Evolutionary conservation across 2,888 invertebrate genomes (phyloP), one percentile per base, ranked within the genome.

Genomic region (Ennomos quercinarius): DNA sequence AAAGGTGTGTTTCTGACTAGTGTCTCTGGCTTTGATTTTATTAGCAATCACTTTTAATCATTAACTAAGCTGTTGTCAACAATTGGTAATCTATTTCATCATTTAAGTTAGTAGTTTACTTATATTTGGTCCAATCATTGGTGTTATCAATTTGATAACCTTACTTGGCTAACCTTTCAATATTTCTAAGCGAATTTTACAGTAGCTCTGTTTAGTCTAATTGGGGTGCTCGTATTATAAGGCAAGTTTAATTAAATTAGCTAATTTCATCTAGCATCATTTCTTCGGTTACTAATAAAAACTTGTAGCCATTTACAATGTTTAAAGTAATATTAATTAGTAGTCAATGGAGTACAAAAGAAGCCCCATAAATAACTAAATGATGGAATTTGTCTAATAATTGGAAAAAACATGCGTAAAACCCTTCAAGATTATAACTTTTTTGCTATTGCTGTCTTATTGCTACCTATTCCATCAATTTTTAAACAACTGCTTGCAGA

Each of bases 1-100:
- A 79, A 91, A 89, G 89, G 91, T 91, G 60, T 56, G 60, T 61
- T 61, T 46, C 37, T 43, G 36, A 6, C 8, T 79, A 71, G 11
- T 83, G 66, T 57, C 57, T 63, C 66, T 67, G 8, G 12, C 48
- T 1, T 12, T 39, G 12, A 40, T 13, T 46, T 9, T 42, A 37
- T 27, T 27, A 27, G 27, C 27, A 27, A 27, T 54, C 17, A 34
- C 10, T n/a, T 8, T 11, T 27, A 11, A 35, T 8, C 34, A 39
- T 27, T 40, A 40, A 35, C 34, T 51, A 38, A 36, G 36, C n/a
- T 46, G 38, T 43, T 55, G 9, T 52, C 36, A 46, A 17, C 43
- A 11, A 35, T 37, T 41, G 17, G 47, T 62, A 36, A 47, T 57
- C 49, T 62, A 61, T 76, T 74, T 64, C 73, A 77, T 77, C 72